These are phyloP conservation scores for Seira sanloemensis DNA, from an alignment of 2,888 invertebrate genomes.

Conservation along the genomic window DNA sequence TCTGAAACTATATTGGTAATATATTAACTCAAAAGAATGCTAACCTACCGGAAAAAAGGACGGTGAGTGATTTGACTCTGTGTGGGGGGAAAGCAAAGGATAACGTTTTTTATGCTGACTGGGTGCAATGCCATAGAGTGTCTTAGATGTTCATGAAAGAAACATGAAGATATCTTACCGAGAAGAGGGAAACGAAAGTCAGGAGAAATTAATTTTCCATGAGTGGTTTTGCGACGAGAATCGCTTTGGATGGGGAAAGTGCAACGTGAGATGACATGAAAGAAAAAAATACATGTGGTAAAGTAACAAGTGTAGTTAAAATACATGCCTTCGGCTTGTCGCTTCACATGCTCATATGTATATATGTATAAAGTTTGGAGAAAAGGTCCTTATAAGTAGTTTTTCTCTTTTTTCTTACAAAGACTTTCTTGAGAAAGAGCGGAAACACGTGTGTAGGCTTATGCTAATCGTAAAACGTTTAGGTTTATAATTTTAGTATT, in stretches of 20 bases:
- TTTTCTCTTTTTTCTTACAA: too few relatives aligned
- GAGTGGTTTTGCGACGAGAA: not conserved
- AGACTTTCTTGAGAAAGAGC: too few relatives aligned
- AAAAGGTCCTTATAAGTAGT: too few relatives aligned
- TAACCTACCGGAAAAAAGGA: not conserved
- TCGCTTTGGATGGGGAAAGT: not conserved
- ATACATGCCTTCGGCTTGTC: too few relatives aligned
- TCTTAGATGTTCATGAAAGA: constrained; percentile 15
- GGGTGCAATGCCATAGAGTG: not conserved
- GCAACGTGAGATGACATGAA: not conserved
- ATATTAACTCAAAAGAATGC: too few relatives aligned
- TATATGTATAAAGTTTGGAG: too few relatives aligned
- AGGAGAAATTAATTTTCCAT: constrained; percentile 7
- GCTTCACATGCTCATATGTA: too few relatives aligned
- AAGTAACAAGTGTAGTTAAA: not conserved
- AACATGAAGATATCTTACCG: not conserved
- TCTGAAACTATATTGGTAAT: too few relatives aligned
- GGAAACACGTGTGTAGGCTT: too few relatives aligned
- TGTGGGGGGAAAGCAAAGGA: not conserved
- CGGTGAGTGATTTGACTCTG: not conserved
- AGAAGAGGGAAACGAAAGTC: too few relatives aligned
- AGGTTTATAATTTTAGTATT: too few relatives aligned
- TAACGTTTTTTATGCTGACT: constrained; percentile 13
- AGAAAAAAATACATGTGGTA: not conserved
- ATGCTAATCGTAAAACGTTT: too few relatives aligned